phyloP scores from a whole-genome alignment of 1,140 invertebrate species.

The Hyles euphorbiae region DNA sequence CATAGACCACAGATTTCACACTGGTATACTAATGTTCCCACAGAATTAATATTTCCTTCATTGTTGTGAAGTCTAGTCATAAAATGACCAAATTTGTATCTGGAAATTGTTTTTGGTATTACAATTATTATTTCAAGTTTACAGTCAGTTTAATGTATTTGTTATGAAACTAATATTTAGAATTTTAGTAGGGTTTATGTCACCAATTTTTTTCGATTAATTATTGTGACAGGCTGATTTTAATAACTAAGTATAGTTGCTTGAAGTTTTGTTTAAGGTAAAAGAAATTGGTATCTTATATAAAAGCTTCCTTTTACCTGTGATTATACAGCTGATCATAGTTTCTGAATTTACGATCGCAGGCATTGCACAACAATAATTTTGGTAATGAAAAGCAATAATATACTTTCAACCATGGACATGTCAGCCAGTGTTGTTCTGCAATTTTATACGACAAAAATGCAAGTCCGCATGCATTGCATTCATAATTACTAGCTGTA shows the following conservation, averaged over 20 bases:
- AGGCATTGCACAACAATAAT: slow-evolving; percentile 62
- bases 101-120: slow-evolving; percentile 17
- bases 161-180: too few species aligned
- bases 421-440: slow-evolving; percentile 59
- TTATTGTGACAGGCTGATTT: too few species aligned
- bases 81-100: slow-evolving; percentile 62
- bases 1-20: slow-evolving; percentile 59
- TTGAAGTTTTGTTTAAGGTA: too few species aligned
- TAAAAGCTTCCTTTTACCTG: slow-evolving; percentile 33
- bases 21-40: slow-evolving; percentile 44
- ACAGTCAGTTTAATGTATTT: too few species aligned
- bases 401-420: slow-evolving; percentile 52
- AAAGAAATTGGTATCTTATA: too few species aligned
- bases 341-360: slow-evolving; percentile 66
- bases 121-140: too few species aligned
- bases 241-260: too few species aligned
- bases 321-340: slow-evolving; percentile 69
- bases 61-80: slow-evolving; percentile 40
- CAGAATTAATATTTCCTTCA: slow-evolving; percentile 26
- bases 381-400: slow-evolving; percentile 63
- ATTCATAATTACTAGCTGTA: slow-evolving; percentile 59
- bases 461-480: slow-evolving; percentile 49
- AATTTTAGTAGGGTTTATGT: too few species aligned
- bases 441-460: slow-evolving; percentile 61
- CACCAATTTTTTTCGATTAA: too few species aligned